phyloP scores from a whole-genome alignment of 2,113 vertebrate species.

The Oryzias melastigma region DNA sequence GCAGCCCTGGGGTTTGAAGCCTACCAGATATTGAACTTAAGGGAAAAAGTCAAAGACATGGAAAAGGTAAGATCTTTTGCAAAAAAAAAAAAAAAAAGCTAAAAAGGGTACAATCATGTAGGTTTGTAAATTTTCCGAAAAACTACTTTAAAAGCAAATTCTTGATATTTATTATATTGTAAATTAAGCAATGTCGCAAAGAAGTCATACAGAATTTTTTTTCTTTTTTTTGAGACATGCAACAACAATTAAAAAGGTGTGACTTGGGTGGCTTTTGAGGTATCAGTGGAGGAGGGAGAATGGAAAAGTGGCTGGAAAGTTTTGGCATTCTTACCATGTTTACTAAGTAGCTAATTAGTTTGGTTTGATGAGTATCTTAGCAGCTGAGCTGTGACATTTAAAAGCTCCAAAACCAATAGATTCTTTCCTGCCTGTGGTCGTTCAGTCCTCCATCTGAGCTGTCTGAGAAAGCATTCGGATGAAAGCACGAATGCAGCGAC shows the following conservation, averaged over 20 bases:
- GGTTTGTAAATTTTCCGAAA: background rate
- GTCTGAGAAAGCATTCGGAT: background rate
- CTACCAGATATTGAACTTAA: conserved; percentile 50
- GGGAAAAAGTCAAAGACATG: conserved; percentile 31
- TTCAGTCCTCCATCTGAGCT: conserved; percentile 40
- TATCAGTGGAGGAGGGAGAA: conserved; percentile 23
- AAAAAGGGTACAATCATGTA: background rate
- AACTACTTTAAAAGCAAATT: background rate
- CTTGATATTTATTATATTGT: background rate
- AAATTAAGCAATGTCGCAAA: no score
- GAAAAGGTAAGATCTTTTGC: conserved; percentile 40
- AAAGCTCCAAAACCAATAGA: conserved; percentile 2
- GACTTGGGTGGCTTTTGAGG: conserved; percentile 13
- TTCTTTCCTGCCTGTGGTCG: conserved; percentile 56
- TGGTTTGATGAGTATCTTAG: background rate
- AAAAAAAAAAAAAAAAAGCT: background rate
- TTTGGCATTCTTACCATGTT: conserved; percentile 9
- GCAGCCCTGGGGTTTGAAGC: conserved; percentile 53
- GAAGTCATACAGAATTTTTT: background rate
- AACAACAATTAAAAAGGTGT: conserved; percentile 15
- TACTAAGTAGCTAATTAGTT: conserved; percentile 15
- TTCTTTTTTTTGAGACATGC: background rate
- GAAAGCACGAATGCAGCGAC: background rate
- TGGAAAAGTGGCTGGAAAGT: conserved; percentile 49
- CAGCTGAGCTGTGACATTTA: conserved; percentile 53